These are phyloP conservation scores for Pseudochirops corinnae DNA, from an alignment of 2,797 vertebrate species.

Conservation along the genomic window DNA sequence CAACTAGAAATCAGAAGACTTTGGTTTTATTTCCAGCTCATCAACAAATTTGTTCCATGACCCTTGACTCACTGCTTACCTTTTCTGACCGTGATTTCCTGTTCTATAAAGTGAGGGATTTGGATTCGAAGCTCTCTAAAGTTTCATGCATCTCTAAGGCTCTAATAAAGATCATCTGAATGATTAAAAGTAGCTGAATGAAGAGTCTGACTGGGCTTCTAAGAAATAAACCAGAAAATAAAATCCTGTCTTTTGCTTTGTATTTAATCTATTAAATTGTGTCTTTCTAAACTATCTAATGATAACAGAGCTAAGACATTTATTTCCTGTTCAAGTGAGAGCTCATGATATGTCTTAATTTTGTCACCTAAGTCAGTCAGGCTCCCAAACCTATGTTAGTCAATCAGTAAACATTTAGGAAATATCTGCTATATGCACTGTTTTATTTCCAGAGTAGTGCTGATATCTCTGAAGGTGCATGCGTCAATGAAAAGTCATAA, in stretches of 20 bases:
- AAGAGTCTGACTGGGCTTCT: neutral
- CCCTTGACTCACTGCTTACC: neutral
- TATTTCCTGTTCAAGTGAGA: slow-evolving; percentile 47
- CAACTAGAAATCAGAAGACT: neutral
- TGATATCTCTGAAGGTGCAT: slow-evolving; percentile 47
- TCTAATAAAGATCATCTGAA: neutral
- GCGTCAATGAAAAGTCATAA: slow-evolving; percentile 54
- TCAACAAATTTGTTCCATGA: neutral
- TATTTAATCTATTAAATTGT: neutral
- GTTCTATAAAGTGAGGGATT: neutral
- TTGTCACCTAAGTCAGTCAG: slow-evolving; percentile 14
- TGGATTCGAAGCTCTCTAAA: neutral
- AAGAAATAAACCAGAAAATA: neutral
- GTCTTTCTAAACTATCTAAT: neutral
- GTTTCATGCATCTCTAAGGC: neutral
- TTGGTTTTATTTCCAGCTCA: neutral
- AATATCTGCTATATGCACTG: neutral
- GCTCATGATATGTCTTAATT: slow-evolving; percentile 10
- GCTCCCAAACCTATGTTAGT: slow-evolving; percentile 21
- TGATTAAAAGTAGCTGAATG: neutral
- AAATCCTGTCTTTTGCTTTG: neutral
- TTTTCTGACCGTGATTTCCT: neutral
- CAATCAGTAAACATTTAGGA: neutral
- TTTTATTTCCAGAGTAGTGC: slow-evolving; percentile 19
- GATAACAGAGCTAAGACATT: neutral